A percentile compares a stretch with the other conserved stretches of the same genome.
Evolutionary conservation across 35 echinoderm and acorn worm genomes (phyloP).

Genomic region (Ophioderma brevispina): DNA sequence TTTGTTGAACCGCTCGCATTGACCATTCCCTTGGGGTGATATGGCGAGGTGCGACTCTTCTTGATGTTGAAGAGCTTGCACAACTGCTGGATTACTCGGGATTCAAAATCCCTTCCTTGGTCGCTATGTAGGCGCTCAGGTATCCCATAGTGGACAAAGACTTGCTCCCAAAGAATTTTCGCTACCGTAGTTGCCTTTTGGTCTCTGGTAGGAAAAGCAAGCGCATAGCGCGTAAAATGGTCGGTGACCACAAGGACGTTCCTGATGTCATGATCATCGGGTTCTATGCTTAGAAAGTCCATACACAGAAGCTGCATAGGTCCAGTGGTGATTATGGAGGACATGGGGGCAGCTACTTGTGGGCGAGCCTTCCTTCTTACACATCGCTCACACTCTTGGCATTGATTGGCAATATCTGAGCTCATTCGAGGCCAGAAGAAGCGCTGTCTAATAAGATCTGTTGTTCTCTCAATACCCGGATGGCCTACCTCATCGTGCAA

Average conservation of each 20-base stretch:
- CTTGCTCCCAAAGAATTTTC: slow-evolving; percentile 59
- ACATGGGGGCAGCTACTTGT: neutral
- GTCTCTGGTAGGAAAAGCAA: slow-evolving; percentile 47
- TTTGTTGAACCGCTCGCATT: slow-evolving; percentile 56
- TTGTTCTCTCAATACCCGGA: slow-evolving; percentile 48
- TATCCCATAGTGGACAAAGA: slow-evolving; percentile 32
- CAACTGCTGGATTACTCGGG: slow-evolving; percentile 35
- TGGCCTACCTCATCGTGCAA: slow-evolving; percentile 65
- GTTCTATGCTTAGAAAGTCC: slow-evolving; percentile 69
- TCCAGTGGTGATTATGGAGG: slow-evolving; percentile 40
- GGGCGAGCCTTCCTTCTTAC: slow-evolving; percentile 13
- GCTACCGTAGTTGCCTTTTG: slow-evolving; percentile 50
- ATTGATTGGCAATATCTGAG: neutral
- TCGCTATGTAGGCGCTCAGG: slow-evolving; percentile 36
- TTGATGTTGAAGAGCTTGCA: slow-evolving; percentile 21
- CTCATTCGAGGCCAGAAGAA: slow-evolving; percentile 59
- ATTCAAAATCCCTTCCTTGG: slow-evolving; percentile 45
- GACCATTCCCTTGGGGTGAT: slow-evolving; percentile 68
- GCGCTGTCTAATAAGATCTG: slow-evolving; percentile 48
- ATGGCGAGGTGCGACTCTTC: slow-evolving; percentile 55
- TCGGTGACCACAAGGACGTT: slow-evolving; percentile 34
- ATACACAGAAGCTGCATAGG: slow-evolving; percentile 76
- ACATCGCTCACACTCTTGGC: slow-evolving; percentile 23
- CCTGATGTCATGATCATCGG: neutral
- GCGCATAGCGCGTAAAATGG: slow-evolving; percentile 55